These are phyloP conservation scores for Saturnia japonica DNA, from an alignment of 2,888 invertebrate species.

Conservation along the genomic window DNA sequence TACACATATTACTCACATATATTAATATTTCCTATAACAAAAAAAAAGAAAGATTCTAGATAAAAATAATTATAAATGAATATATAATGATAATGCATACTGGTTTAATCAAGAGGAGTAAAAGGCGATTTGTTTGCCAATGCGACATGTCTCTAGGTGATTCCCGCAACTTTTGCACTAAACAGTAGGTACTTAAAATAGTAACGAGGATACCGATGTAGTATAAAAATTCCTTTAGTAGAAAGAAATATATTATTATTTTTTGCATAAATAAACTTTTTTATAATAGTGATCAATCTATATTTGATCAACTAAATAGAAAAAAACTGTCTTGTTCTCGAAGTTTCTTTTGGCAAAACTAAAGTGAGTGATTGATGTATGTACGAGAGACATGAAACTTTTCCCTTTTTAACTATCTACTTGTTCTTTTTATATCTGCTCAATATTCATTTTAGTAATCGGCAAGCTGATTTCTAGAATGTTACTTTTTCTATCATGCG, in stretches of 20 bases:
- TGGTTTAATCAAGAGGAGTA: no score
- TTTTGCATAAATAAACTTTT: constrained; percentile 1
- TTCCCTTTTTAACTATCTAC: no score
- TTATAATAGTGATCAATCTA: constrained; percentile 24
- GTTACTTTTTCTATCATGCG: not conserved
- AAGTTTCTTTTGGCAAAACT: not conserved
- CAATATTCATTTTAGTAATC: not conserved
- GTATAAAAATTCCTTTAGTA: not conserved
- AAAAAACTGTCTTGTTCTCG: not conserved
- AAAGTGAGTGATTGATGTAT: constrained; percentile 2
- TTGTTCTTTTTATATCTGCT: not conserved
- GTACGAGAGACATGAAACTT: not conserved
- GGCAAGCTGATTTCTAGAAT: not conserved
- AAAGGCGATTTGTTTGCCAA: no score
- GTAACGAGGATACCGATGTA: not conserved
- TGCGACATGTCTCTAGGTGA: no score
- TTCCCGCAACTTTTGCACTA: no score
- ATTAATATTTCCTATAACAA: no score
- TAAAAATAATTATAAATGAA: no score
- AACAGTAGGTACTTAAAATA: no score
- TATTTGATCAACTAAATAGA: not conserved
- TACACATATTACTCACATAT: no score
- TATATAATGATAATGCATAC: no score
- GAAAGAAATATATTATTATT: not conserved
- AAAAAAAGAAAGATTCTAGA: no score